A percentile compares a stretch with the other conserved stretches of the same genome.
Conservation (phyloP, 2,888 invertebrate genomes). For the Atrina japonica region DNA sequence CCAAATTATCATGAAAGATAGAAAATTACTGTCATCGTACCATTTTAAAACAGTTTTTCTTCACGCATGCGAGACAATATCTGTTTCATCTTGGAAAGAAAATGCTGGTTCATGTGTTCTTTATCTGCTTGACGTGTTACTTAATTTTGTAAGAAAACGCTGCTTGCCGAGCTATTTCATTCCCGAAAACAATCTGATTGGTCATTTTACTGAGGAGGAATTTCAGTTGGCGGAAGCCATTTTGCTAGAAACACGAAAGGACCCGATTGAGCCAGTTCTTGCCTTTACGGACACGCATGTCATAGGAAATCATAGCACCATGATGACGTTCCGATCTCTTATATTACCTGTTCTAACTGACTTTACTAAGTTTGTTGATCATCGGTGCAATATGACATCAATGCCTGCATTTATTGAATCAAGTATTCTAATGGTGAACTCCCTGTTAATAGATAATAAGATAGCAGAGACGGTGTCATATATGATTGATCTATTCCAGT, state of each 20-base stretch:
- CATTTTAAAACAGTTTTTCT: slow-evolving; percentile 52
- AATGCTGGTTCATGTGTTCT: slow-evolving; percentile 43
- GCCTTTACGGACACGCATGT: slow-evolving; percentile 12
- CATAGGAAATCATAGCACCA: background rate
- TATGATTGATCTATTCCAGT: background rate
- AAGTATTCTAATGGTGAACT: background rate
- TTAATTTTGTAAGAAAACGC: slow-evolving; percentile 35
- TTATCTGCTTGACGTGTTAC: slow-evolving; percentile 43
- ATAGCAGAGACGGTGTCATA: background rate
- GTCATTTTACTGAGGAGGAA: slow-evolving; percentile 40
- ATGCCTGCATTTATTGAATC: background rate
- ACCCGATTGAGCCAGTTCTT: slow-evolving; percentile 30
- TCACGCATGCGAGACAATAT: slow-evolving; percentile 53
- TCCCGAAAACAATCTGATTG: slow-evolving; percentile 50
- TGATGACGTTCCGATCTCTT: background rate
- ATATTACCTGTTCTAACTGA: slow-evolving; percentile 6
- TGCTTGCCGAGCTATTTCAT: slow-evolving; percentile 47
- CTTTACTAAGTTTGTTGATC: background rate
- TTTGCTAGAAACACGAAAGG: slow-evolving; percentile 27
- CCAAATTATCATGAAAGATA: slow-evolving; percentile 31
- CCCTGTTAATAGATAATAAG: background rate
- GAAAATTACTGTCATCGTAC: slow-evolving; percentile 35
- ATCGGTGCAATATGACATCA: background rate
- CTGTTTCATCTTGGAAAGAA: slow-evolving; percentile 38
- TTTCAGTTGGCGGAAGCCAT: slow-evolving; percentile 9